phyloP scores from a whole-genome alignment of 1,140 invertebrate species.

The Drosophila sechellia region DNA sequence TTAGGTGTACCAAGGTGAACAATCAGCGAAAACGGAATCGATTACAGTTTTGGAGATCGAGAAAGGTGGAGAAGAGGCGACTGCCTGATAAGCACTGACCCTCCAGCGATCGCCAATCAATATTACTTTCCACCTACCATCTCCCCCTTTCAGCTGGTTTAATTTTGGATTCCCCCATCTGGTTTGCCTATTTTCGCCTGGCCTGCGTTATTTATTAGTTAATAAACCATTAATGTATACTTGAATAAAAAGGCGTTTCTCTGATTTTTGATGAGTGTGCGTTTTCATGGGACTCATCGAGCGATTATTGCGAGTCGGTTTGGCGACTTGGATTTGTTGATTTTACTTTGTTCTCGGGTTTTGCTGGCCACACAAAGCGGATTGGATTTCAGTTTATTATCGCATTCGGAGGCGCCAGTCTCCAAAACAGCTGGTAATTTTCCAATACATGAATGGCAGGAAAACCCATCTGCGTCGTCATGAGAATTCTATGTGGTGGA shows the following conservation, averaged over 20 bases:
- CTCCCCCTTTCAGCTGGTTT: not conserved
- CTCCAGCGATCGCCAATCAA: not conserved
- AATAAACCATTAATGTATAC: constrained; percentile 34
- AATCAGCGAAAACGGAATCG: constrained; percentile 45
- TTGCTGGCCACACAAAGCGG: constrained; percentile 20
- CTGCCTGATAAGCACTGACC: constrained; percentile 15
- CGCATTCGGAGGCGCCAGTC: constrained; percentile 23
- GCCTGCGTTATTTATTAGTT: constrained; percentile 24
- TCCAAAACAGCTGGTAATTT: constrained; percentile 35
- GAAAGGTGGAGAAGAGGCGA: not conserved
- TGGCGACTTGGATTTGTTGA: constrained; percentile 15
- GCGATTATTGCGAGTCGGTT: constrained; percentile 30
- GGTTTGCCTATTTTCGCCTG: constrained; percentile 4
- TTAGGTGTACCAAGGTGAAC: constrained; percentile 83
- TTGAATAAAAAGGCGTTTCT: constrained; percentile 48
- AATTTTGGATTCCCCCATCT: constrained; percentile 1
- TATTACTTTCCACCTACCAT: not conserved
- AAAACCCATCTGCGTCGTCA: not conserved
- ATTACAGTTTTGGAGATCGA: constrained; percentile 5
- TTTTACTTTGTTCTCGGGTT: constrained; percentile 24
- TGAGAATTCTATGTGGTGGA: constrained; percentile 1
- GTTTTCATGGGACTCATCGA: constrained; percentile 28
- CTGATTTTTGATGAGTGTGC: constrained; percentile 39
- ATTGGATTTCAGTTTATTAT: constrained; percentile 40
- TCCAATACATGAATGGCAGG: not conserved